Evolutionary conservation across 2,113 vertebrate species (phyloP).

Genomic region (Hippopotamus amphibius): DNA sequence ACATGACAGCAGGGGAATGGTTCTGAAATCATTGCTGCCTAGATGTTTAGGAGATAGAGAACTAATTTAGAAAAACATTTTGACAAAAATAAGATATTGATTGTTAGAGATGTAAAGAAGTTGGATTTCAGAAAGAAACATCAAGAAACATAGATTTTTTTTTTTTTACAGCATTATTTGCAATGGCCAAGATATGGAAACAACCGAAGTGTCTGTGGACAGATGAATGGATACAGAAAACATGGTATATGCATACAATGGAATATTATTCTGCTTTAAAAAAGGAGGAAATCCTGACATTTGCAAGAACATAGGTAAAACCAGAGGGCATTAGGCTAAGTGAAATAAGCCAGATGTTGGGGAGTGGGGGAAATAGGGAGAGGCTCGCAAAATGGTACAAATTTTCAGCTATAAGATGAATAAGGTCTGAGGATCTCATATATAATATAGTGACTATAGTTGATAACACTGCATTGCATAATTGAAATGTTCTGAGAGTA

Average conservation of each 20-base stretch:
- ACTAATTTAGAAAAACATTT: background rate
- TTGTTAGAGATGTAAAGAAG: background rate
- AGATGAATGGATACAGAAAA: background rate
- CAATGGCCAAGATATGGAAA: background rate
- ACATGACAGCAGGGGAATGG: rapidly evolving
- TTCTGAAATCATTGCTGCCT: background rate
- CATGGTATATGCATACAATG: background rate
- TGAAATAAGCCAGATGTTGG: background rate
- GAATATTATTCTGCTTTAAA: background rate
- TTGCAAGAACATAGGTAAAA: background rate
- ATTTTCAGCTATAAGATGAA: background rate
- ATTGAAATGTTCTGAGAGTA: background rate
- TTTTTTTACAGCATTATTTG: background rate
- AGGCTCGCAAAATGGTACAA: background rate
- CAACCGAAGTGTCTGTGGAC: background rate
- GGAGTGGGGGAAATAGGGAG: background rate
- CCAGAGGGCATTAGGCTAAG: background rate
- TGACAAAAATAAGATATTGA: background rate
- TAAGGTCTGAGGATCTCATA: background rate
- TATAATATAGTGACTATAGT: background rate
- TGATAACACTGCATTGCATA: background rate
- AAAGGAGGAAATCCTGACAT: background rate
- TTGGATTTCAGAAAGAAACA: background rate
- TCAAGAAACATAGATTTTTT: background rate
- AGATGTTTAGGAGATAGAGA: background rate